phyloP scores from a whole-genome alignment of 1,140 invertebrate genomes.

The Solenopsis fugax region DNA sequence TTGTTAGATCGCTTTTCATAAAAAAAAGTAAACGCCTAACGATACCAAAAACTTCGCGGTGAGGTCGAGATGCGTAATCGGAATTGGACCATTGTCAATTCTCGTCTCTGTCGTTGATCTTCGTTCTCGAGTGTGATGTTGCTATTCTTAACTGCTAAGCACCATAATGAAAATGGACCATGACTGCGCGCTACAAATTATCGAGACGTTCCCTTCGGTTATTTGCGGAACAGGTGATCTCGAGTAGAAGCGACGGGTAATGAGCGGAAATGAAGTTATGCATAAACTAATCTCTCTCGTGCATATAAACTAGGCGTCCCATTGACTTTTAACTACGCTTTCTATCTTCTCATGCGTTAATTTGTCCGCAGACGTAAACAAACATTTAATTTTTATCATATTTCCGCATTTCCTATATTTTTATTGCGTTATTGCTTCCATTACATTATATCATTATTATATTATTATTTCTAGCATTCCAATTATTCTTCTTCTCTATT shows the following conservation, averaged over 20 bases:
- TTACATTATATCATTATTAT: neutral
- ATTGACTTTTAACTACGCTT: slow-evolving; percentile 13
- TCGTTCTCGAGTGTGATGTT: slow-evolving; percentile 25
- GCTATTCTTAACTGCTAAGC: slow-evolving; percentile 51
- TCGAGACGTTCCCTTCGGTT: slow-evolving; percentile 30
- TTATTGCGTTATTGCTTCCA: neutral
- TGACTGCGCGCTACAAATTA: slow-evolving; percentile 23
- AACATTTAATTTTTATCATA: neutral
- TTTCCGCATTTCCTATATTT: neutral
- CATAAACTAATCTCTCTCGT: slow-evolving; percentile 10
- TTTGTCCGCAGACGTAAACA: neutral
- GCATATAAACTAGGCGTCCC: neutral
- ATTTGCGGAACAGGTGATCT: slow-evolving; percentile 21
- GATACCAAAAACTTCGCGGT: neutral
- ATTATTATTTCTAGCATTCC: neutral
- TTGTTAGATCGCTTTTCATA: neutral
- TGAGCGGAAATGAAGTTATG: slow-evolving; percentile 4
- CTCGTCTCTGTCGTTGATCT: slow-evolving; percentile 8
- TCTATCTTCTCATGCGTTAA: neutral
- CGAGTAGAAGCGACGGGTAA: slow-evolving; percentile 35
- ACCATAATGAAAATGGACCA: slow-evolving; percentile 39
- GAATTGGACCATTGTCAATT: slow-evolving; percentile 42
- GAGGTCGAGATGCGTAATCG: neutral
- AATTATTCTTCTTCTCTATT: neutral
- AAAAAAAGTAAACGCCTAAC: neutral